phyloP scores from a whole-genome alignment of 2,797 vertebrate species.

The Gallinago solitaria region DNA sequence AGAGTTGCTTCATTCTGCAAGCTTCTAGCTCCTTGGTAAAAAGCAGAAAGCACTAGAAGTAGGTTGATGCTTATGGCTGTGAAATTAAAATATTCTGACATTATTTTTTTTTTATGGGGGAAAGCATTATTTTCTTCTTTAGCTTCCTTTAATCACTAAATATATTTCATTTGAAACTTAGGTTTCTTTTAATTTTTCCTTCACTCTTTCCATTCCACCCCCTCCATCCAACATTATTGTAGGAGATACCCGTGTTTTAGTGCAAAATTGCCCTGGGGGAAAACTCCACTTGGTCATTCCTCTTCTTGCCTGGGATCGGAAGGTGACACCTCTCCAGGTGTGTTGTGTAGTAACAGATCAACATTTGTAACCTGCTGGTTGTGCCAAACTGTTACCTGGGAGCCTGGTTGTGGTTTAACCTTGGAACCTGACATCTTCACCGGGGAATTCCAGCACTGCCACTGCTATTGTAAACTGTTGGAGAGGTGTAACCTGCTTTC shows the following conservation, averaged over 20 bases:
- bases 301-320: conserved; percentile 32
- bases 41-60: background rate
- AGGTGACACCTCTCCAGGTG: background rate
- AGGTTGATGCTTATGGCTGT: background rate
- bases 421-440: background rate
- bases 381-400: background rate
- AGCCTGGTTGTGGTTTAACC: background rate
- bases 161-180: background rate
- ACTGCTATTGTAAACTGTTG: background rate
- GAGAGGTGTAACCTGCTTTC: background rate
- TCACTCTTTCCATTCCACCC: background rate
- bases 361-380: background rate
- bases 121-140: background rate
- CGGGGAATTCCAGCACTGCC: background rate
- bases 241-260: conserved; percentile 1
- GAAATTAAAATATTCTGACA: background rate
- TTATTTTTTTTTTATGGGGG: background rate
- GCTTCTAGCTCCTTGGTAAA: background rate
- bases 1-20: background rate
- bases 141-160: background rate
- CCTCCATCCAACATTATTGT: fast-evolving
- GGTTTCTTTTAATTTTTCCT: background rate
- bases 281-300: background rate
- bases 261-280: background rate
- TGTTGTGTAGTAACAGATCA: background rate